Evolutionary conservation across 1,140 invertebrate species (phyloP), one percentile per base, ranked within the genome.

Genomic region (Drosophila orena): DNA sequence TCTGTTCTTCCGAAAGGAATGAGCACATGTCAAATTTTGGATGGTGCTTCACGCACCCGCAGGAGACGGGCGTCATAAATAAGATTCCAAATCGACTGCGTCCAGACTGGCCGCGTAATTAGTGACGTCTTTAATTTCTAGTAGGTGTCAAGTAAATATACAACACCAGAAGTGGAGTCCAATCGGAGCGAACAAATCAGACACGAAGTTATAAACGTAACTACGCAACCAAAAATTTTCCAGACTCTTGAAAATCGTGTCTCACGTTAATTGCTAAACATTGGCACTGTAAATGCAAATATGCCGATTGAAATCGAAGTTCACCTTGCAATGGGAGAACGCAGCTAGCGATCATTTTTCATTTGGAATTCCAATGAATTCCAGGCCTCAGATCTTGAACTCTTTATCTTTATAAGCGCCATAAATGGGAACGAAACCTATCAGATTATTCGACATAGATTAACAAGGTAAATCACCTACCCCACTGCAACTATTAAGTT

Each of bases 191-290:
- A 7, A n/a, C 10, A 49, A 46, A 40, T 70, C 50, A 54, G 20
- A 35, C n/a, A 20, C 14, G 50, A 35, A 40, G 50, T 35, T 20
- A 70, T 69, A 70, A 70, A 70, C 34, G 52, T 30, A 38, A 49
- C 35, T 14, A 35, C 27, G 52, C 22, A 70, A 70, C 42, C 49
- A 10, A 69, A 69, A 56, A 40, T 12, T 54, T 52, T 50, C 22
- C 12, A 12, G 53, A 30, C 22, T 15, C 42, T 37, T 37, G 15
- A 44, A 59, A 43, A 46, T 42, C 72, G 53, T 64, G 64, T 53
- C 15, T 2, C 27, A 20, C 43, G 17, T n/a, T 72, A 68, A 81
- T 81, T 61, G 47, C 40, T 27, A 53, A 53, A 64, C 69, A 58
- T 27, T n/a, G 42, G 10, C 20, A 34, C 54, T 11, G 43, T 10